Base-by-base conservation (phyloP, 2,888 invertebrate genomes). In the Aphidoletes aphidimyza region DNA sequence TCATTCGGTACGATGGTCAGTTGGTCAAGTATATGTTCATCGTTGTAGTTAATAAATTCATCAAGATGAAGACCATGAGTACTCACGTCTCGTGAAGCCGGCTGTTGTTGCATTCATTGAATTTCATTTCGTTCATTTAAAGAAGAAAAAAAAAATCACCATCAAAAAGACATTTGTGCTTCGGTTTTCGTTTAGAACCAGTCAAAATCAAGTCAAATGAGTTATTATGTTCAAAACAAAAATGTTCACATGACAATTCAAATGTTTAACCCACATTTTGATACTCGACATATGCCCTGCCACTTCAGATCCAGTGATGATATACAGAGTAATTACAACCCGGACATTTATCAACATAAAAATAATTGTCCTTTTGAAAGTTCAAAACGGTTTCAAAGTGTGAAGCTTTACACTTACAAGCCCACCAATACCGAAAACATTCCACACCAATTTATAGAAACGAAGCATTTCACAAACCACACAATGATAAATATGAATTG, bases 401-500 rank as follows among this genome's bases (percentile, higher is more conserved):
- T 9, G 30, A 30, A 30, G 17, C 9, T 17, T 47, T 17, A 17
- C 47, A 39, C 5, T 11, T 8, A 39, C 39, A 39, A 39, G 6
- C 5, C 5, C 39, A 39, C 5, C 39, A 39, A 39, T 11, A 39
- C 5, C 39, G 11, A 39, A 39, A 39, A 39, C 39, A n/a, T n/a
- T n/a, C 39, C 5, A 39, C 5, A 39, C 11, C 6, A 47, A 47
- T 47, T 69, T 69, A 69, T 11, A 69, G 69, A 69, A 30, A 9
- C 26, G n/a, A 69, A 69, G 69, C 22, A 54, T 54, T 54, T 54
- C 26, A 54, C 54, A 69, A 30, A 69, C 69, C 69, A 69, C 69
- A 69, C 69, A 69, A 69, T 30, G 69, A 54, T 69, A 69, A 69
- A 69, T 69, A 69, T 69, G 69, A 30, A 69, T 69, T 69, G 69